Evolutionary conservation across 2,888 invertebrate genomes (phyloP).

Genomic region (Nymphalis polychloros): DNA sequence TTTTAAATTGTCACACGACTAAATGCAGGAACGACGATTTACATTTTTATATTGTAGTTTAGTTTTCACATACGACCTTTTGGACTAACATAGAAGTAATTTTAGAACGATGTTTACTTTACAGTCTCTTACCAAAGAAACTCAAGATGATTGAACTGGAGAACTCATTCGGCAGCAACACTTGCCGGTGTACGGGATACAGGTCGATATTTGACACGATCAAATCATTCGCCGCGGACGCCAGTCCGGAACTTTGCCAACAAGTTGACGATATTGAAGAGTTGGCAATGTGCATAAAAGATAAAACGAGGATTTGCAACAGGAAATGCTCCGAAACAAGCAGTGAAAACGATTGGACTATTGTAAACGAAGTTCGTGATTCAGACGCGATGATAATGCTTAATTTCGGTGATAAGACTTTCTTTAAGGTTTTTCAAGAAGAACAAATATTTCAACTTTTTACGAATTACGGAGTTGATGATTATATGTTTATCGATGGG

Average conservation of each 20-base stretch:
- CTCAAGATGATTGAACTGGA: slow-evolving; percentile 86
- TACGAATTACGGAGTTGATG: slow-evolving; percentile 60
- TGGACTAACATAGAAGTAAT: background rate
- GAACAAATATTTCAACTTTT: slow-evolving; percentile 75
- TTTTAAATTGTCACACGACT: too few relatives aligned
- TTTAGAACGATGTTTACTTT: slow-evolving; percentile 8
- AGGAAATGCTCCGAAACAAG: slow-evolving; percentile 55
- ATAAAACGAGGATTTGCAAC: slow-evolving; percentile 47
- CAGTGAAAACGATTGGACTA: slow-evolving; percentile 57
- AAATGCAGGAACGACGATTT: too few relatives aligned
- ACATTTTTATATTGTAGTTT: too few relatives aligned
- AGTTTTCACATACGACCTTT: too few relatives aligned
- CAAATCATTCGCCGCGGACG: slow-evolving; percentile 86
- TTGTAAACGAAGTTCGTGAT: slow-evolving; percentile 46
- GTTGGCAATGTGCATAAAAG: slow-evolving; percentile 50
- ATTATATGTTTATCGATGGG: slow-evolving; percentile 84
- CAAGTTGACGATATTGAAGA: slow-evolving; percentile 77
- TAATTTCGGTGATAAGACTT: slow-evolving; percentile 71
- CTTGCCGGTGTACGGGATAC: slow-evolving; percentile 91
- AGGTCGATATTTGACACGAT: slow-evolving; percentile 89
- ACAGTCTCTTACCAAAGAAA: slow-evolving; percentile 75
- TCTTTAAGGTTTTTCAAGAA: slow-evolving; percentile 73
- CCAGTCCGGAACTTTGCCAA: slow-evolving; percentile 74
- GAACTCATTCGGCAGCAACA: slow-evolving; percentile 88
- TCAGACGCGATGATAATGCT: slow-evolving; percentile 64